Percentiles rank a stretch among this genome's conserved stretches.
These are phyloP conservation scores for Antigone vipio DNA, from an alignment of 2,113 vertebrate species.

Conservation along the genomic window DNA sequence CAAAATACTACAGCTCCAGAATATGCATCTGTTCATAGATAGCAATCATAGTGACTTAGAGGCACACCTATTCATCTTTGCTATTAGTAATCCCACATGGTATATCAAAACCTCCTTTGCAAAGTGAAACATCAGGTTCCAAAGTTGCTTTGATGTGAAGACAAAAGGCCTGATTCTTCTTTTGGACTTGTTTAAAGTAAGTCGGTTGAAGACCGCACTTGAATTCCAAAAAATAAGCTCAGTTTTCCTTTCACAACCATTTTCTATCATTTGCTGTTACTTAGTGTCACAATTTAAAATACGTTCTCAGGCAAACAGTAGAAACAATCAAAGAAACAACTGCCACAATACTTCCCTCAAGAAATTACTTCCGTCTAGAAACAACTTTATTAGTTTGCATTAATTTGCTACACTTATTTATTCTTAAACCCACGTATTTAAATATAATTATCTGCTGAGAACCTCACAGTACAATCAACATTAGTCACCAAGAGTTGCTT, in stretches of 20 bases:
- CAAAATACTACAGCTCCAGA: background rate
- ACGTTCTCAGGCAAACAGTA: background rate
- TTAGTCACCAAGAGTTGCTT: background rate
- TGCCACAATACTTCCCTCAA: background rate
- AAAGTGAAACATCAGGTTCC: slow-evolving; percentile 2
- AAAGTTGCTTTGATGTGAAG: slow-evolving; percentile 12
- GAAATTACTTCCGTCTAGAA: background rate
- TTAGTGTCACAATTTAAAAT: background rate
- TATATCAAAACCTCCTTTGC: background rate
- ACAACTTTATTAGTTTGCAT: slow-evolving; percentile 13
- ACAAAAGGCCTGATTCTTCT: background rate
- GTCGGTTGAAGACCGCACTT: background rate
- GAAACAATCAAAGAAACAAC: background rate
- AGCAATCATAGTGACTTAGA: background rate
- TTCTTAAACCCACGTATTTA: background rate
- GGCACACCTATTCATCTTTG: background rate
- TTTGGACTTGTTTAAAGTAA: background rate
- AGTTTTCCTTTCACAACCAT: background rate
- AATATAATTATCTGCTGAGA: slow-evolving; percentile 21
- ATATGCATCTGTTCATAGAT: background rate
- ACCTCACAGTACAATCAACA: background rate
- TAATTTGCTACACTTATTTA: slow-evolving; percentile 40
- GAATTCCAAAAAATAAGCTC: background rate
- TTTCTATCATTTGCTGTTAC: background rate
- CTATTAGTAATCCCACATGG: background rate